Base-by-base conservation (phyloP, 1,140 invertebrate genomes). In the Parasteatoda tepidariorum region DNA sequence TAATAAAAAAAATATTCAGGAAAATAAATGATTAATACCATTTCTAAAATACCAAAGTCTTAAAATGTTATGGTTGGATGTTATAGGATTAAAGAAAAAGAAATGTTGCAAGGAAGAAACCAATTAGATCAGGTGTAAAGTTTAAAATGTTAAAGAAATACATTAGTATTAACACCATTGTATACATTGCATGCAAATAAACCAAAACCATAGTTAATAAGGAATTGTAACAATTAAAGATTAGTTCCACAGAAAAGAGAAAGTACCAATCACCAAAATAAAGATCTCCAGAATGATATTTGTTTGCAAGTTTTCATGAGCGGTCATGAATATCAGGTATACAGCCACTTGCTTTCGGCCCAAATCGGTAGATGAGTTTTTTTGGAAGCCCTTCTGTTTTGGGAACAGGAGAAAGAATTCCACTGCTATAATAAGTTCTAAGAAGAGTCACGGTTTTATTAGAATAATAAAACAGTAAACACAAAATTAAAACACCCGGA, bases 351-450 rank as follows among this genome's bases (percentile, higher is more conserved):
- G 94, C 94, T 79, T 93, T 94, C 66, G 92, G 92, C 2, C 94
- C 94, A 90, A 96, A 96, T 89, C 95, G 94, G 90, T 96, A 96
- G 13, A 96, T 95, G 48, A 96, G 90, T 87, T 91, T 91, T 87
- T 91, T 91, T 24, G 91, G 91, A 85, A 90, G 91, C 71, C 88
- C 87, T 15, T 90, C 90, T 62, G 88, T 90, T 86, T 91, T 91
- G 24, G 91, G 90, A 13, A 91, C 89, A 4, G 88, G 88, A 84
- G 87, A 86, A 83, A 91, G 87, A 88, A 91, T 88, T 88, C 91
- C 48, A 88, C 89, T 88, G 87, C 89, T 86, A 87, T 90, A 88
- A 67, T 91, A 91, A 70, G 91, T 91, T 85, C 91, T 91, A 82
- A 30, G 38, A 55, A 71, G 62, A 68, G 38, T 30, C 28, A 54